These are phyloP conservation scores for Alentia gelatinosa DNA, from an alignment of 2,888 invertebrate species.

Conservation along the genomic window DNA sequence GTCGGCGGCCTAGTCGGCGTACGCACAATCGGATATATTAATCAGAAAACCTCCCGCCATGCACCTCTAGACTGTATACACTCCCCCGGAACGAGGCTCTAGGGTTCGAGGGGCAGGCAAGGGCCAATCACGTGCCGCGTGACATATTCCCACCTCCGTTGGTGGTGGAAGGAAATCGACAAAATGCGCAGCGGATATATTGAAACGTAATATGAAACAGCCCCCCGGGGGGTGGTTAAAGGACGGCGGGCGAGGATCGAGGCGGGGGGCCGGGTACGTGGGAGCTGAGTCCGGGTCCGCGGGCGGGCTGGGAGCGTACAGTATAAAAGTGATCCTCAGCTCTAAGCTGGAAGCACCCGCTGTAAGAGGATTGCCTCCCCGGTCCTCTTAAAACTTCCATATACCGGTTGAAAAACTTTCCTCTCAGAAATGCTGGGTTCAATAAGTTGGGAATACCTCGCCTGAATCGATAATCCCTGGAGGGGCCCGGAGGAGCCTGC, in stretches of 20 bases:
- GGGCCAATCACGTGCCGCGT: too few relatives aligned
- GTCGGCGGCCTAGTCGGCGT: background rate
- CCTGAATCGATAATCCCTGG: background rate
- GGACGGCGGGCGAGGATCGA: background rate
- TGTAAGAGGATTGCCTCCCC: background rate
- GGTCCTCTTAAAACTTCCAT: background rate
- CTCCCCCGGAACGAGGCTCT: too few relatives aligned
- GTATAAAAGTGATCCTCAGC: background rate
- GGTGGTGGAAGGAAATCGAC: too few relatives aligned
- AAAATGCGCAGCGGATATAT: background rate
- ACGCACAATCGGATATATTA: background rate
- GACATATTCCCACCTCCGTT: too few relatives aligned
- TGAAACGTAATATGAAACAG: background rate
- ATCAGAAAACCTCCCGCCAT: too few relatives aligned
- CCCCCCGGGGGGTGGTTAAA: background rate
- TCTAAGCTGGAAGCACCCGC: background rate
- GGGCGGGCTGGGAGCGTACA: background rate
- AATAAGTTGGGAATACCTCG: background rate
- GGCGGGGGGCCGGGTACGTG: background rate
- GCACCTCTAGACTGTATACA: too few relatives aligned
- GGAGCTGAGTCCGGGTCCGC: too few relatives aligned
- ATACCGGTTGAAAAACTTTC: background rate
- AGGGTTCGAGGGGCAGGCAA: too few relatives aligned
- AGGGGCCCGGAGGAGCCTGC: too few relatives aligned
- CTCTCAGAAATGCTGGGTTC: background rate